Conservation (phyloP, 2,797 vertebrate species). For the Hapalemur alaotrensis region DNA sequence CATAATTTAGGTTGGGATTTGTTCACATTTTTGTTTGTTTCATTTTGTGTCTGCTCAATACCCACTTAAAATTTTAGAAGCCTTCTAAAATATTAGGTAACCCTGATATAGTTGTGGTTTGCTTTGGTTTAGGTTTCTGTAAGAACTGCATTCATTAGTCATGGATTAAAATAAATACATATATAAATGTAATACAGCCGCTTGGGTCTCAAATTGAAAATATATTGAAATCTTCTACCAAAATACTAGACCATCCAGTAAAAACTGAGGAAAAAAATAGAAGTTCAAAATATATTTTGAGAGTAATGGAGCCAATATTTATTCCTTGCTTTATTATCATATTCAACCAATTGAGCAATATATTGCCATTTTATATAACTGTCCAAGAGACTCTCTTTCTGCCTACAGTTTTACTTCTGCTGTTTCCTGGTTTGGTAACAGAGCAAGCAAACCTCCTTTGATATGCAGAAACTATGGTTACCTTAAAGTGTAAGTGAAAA, state of each 20-base stretch:
- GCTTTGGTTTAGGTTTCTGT: background rate
- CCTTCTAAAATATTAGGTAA: slow-evolving; percentile 16
- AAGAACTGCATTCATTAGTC: background rate
- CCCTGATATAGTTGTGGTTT: background rate
- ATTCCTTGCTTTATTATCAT: background rate
- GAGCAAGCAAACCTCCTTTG: background rate
- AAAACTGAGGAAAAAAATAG: background rate
- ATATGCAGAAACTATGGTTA: slow-evolving; percentile 10
- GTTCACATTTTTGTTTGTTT: background rate
- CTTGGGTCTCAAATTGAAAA: background rate
- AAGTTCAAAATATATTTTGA: slow-evolving; percentile 22
- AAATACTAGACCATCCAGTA: background rate
- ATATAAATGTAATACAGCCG: background rate
- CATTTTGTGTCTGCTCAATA: background rate
- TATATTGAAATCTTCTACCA: slow-evolving; percentile 1
- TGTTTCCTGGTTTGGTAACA: background rate
- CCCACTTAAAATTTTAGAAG: background rate
- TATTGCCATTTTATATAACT: background rate
- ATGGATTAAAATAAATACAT: background rate
- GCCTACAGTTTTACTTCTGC: background rate
- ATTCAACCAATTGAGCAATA: background rate
- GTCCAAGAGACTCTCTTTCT: background rate
- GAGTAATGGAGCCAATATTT: background rate
- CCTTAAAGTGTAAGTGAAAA: background rate
- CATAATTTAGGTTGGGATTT: background rate